phyloP scores from a whole-genome alignment of 1,140 invertebrate genomes.

The Drosophila lacteicornis region DNA sequence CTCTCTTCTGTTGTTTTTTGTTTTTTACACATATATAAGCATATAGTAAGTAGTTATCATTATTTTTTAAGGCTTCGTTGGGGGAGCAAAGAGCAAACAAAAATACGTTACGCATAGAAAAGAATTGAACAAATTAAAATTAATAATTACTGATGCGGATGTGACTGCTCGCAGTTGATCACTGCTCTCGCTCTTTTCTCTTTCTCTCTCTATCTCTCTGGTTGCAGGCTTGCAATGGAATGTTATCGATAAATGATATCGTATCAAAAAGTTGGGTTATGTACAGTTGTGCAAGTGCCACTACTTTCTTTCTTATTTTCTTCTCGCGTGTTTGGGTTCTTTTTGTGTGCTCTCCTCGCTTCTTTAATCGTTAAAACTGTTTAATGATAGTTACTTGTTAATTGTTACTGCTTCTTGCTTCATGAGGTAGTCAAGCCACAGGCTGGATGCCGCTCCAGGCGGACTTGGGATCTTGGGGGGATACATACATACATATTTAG shows the following conservation, averaged over 20 bases:
- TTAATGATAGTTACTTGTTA: constrained; percentile 56
- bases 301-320: constrained; percentile 16
- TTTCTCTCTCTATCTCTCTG: background rate
- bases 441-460: constrained; percentile 56
- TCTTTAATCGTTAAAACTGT: constrained; percentile 24
- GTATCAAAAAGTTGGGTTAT: constrained; percentile 67
- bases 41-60: constrained; percentile 28
- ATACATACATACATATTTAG: constrained; percentile 3
- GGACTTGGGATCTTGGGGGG: constrained; percentile 32
- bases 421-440: constrained; percentile 79
- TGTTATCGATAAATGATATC: constrained; percentile 70
- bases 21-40: constrained; percentile 25
- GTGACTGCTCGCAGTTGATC: constrained; percentile 70
- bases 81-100: constrained; percentile 33
- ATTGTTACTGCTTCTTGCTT: constrained; percentile 56
- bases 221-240: constrained; percentile 66
- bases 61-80: constrained; percentile 55
- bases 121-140: constrained; percentile 71
- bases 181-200: constrained; percentile 26
- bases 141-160: constrained; percentile 83
- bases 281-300: constrained; percentile 59
- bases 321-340: background rate
- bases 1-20: constrained; percentile 24
- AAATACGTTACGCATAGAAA: constrained; percentile 40
- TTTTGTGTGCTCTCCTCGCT: constrained; percentile 24